Base-by-base conservation (phyloP, 1,140 invertebrate species). In the Drosophila varians region DNA sequence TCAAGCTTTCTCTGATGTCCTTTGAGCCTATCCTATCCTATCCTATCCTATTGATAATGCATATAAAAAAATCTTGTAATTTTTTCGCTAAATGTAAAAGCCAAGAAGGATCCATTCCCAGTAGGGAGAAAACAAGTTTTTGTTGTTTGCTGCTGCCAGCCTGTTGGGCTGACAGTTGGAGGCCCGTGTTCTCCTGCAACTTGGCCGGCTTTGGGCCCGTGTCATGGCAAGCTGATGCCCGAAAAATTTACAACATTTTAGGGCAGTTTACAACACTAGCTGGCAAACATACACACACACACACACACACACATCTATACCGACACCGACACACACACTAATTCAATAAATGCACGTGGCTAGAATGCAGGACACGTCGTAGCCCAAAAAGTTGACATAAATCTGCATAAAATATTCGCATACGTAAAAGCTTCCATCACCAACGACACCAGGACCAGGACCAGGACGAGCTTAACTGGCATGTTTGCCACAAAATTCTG, bases 381-480 rank as follows among this genome's bases (percentile, higher is more conserved):
- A 72, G 65, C 76, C 70, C 61, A 61, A 72, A 80, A 86, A 87
- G 82, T 86, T 87, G 80, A 86, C 80, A 86, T 86, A 80, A 86
- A 86, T 87, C 80, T 86, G 82, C 80, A 86, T 86, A 86, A 86
- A 87, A 87, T 86, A 86, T 86, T 87, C 80, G 73, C 76, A 86
- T 84, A 83, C 84, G 79, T 75, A 75, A 84, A 79, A 83, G 71
- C 70, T 72, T 72, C 45, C 62, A 52, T 65, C 58, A 49, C 45
- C 60, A 40, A 26, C 36, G 36, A 38, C 36, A 38, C 36, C 36
- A 18, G 60, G n/a, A n/a, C 26, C 54, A 23, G 26, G 46, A 40
- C 40, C 34, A 28, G 28, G 60, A 26, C 55, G 18, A 53, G 75
- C 65, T 77, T 84, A 84, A 78, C 79, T 75, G 75, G 57, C 80